Evolutionary conservation across 2,888 invertebrate genomes (phyloP).

Genomic region (Ichneumoninae sp.): DNA sequence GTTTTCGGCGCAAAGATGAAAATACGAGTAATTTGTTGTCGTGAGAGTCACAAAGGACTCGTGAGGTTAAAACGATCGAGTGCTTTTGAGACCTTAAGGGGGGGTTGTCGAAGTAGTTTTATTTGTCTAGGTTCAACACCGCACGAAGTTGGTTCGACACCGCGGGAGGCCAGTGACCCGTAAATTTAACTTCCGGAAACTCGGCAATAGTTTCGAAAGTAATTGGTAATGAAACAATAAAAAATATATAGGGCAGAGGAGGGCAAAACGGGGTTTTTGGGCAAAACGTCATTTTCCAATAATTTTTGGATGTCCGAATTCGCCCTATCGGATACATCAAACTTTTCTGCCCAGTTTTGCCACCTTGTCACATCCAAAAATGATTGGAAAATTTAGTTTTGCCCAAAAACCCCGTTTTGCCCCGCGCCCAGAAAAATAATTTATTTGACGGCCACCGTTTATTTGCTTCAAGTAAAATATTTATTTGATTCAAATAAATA

Average conservation of each 20-base stretch:
- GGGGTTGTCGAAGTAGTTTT: neutral
- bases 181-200: neutral
- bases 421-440: no score
- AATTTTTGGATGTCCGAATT: no score
- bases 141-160: neutral
- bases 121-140: neutral
- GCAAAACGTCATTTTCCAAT: no score
- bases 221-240: neutral
- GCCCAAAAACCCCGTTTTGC: no score
- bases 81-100: neutral
- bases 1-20: neutral
- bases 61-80: neutral
- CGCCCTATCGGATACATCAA: no score
- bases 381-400: no score
- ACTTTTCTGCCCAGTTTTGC: no score
- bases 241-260: neutral
- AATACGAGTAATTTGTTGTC: neutral
- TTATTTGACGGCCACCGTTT: no score
- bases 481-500: no score
- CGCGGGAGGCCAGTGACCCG: neutral
- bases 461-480: no score
- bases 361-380: no score
- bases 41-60: neutral
- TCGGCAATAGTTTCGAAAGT: neutral
- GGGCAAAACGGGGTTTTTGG: no score